Evolutionary conservation across 2,888 invertebrate genomes (phyloP).

Genomic region (Biston stratarius): DNA sequence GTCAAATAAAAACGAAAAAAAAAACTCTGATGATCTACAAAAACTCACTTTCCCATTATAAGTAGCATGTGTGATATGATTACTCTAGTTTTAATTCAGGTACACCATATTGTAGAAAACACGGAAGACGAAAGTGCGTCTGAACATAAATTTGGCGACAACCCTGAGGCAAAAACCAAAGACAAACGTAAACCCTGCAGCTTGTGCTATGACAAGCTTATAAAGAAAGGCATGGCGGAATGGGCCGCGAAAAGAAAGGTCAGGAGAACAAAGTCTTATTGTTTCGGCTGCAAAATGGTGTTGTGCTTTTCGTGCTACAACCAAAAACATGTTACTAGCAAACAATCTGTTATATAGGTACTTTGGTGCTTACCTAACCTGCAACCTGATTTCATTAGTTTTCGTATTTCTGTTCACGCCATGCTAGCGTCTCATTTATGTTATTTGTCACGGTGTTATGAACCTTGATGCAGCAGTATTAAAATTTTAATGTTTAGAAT

Average conservation of each 20-base stretch:
- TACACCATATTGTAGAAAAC: not conserved
- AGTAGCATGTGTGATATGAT: not conserved
- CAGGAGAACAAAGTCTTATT: slow-evolving; percentile 1
- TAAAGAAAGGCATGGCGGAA: slow-evolving; percentile 2
- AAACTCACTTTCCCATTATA: not conserved
- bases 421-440: too few relatives aligned
- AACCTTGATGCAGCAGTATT: too few relatives aligned
- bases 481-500: too few relatives aligned
- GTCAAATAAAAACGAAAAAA: too few relatives aligned
- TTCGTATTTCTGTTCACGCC: too few relatives aligned
- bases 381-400: too few relatives aligned
- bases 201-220: slow-evolving; percentile 5
- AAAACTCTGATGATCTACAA: not conserved
- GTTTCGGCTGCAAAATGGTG: slow-evolving; percentile 3
- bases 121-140: not conserved
- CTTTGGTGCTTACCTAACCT: too few relatives aligned
- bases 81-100: not conserved
- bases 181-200: slow-evolving; percentile 2
- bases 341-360: not conserved
- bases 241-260: slow-evolving; percentile 8
- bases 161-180: not conserved
- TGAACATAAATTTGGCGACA: slow-evolving; percentile 1
- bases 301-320: slow-evolving; percentile 2
- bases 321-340: not conserved
- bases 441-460: too few relatives aligned